Base-by-base conservation (phyloP, 1,140 invertebrate genomes). In the Halyomorpha halys region DNA sequence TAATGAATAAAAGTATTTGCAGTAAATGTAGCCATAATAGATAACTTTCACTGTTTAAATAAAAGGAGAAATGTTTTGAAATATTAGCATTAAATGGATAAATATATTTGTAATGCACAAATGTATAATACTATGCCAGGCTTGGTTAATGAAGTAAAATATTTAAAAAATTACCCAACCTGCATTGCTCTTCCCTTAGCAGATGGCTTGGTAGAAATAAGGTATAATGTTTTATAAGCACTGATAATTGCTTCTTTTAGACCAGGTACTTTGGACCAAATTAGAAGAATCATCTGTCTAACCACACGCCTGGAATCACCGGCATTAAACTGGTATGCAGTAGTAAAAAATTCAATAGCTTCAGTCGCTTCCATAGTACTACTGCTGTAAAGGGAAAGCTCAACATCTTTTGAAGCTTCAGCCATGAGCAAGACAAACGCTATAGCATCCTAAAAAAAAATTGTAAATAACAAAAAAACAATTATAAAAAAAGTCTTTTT, bases 341-440 rank as follows among this genome's bases (percentile, higher is more conserved):
- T 83, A 0, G 87, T 88, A 67, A 94, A 88, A 71, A 94, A 89
- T 59, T 89, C 83, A 49, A 93, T 86, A 0, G 91, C 85, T 76
- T 94, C 91, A 44, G 86, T 79, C 0, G 91, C 85, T 74, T 94
- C 91, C 1, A 85, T 80, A 0, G 82, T 78, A 65, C 65, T 67
- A 51, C 68, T 64, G 3, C 64, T 63, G 45, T 68, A 66, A 59
- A 71, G 30, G 15, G 70, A 59, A 27, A 66, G 61, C 27, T 56
- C 45, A 21, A 72, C 66, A 16, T 65, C 61, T n/a, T 44, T 30
- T 9, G 64, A 59, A 34, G 65, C 61, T 56, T 62, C 47, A 19
- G 64, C 66, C 8, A 71, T 65, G 6, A 49, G 53, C 49, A 69
- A 56, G 1, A 60, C 65, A 62, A 71, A 71, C 16, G 62, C 65